Conservation (phyloP, 2,797 vertebrate species). For the Onychomys arenicola region DNA sequence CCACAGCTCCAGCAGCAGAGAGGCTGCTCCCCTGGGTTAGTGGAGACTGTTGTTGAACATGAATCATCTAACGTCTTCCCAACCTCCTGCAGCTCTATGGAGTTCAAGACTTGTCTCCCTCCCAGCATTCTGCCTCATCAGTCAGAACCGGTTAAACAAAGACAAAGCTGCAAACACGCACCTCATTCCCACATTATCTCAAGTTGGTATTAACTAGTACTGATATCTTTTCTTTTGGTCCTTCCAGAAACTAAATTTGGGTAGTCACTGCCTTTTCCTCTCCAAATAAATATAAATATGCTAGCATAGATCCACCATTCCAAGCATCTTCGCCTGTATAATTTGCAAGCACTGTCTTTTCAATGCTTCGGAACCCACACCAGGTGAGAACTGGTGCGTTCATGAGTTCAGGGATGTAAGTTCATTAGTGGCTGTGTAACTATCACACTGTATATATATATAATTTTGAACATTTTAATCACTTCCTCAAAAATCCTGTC, state of each 20-base stretch:
- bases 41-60: not conserved
- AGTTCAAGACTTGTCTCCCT: not conserved
- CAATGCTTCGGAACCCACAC: not conserved
- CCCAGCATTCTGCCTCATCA: not conserved
- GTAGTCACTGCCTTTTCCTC: not conserved
- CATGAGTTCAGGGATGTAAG: not conserved
- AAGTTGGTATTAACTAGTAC: not conserved
- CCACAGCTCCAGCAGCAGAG: not conserved
- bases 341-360: not conserved
- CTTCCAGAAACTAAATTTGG: not conserved
- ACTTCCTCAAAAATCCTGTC: not conserved
- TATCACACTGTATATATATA: not conserved
- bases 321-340: not conserved
- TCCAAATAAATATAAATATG: not conserved
- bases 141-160: not conserved
- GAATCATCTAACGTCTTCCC: not conserved
- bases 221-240: not conserved
- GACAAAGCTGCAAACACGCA: not conserved
- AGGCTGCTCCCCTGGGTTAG: not conserved
- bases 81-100: not conserved
- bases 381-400: not conserved
- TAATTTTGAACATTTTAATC: constrained; percentile 10
- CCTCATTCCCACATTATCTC: not conserved
- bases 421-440: not conserved
- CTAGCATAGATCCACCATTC: not conserved